Conservation (phyloP, 2,888 invertebrate species). For the Cosmorhoe ocellata region DNA sequence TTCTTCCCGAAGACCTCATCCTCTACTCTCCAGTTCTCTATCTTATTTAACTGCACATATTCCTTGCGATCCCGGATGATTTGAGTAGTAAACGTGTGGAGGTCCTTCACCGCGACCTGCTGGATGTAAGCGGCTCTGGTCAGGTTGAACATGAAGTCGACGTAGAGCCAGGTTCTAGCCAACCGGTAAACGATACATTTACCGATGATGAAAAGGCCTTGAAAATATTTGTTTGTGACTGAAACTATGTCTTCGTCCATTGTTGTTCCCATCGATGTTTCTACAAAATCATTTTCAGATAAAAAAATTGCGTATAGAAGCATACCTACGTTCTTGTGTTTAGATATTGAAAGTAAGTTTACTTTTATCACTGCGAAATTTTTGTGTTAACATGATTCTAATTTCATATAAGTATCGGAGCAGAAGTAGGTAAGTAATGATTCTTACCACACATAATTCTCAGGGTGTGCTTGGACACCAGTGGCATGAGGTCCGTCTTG, state of each 20-base stretch:
- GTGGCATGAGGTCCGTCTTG: slow-evolving; percentile 66
- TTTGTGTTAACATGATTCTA: no score
- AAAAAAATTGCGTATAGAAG: no score
- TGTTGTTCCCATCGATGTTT: slow-evolving; percentile 81
- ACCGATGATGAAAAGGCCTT: slow-evolving; percentile 32
- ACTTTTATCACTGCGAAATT: no score
- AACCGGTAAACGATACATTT: slow-evolving; percentile 29
- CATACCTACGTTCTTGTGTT: no score
- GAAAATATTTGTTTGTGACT: slow-evolving; percentile 66
- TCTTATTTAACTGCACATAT: slow-evolving; percentile 31
- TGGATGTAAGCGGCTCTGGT: slow-evolving; percentile 20
- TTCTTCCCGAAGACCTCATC: slow-evolving; percentile 53
- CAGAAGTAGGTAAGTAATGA: background rate
- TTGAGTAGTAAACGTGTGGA: slow-evolving; percentile 77
- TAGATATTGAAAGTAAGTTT: no score
- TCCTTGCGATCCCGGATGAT: slow-evolving; percentile 68
- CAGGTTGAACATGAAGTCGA: slow-evolving; percentile 15
- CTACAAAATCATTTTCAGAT: slow-evolving; percentile 23
- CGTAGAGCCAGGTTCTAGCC: slow-evolving; percentile 33
- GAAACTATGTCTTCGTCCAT: slow-evolving; percentile 55
- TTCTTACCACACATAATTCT: slow-evolving; percentile 46
- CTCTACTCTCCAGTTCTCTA: slow-evolving; percentile 15
- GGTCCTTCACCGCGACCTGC: slow-evolving; percentile 51
- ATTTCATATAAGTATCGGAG: no score
- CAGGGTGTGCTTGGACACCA: slow-evolving; percentile 60